Evolutionary conservation across 2,797 vertebrate species (phyloP).

Genomic region (Chelon labrosus): DNA sequence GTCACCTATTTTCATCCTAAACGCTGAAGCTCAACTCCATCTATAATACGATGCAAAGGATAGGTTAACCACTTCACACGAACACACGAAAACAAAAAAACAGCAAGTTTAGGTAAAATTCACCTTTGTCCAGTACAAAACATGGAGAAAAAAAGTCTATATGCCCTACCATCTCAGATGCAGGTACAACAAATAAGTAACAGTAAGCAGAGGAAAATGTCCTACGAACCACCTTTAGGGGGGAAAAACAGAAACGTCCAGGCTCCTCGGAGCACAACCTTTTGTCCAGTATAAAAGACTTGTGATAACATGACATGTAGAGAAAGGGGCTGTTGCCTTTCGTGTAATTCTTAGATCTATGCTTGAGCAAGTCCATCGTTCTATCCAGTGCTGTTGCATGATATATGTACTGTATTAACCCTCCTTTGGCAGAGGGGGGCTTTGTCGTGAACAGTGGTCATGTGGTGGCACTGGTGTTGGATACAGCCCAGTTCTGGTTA

Average conservation of each 20-base stretch:
- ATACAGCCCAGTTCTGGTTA: constrained; percentile 85
- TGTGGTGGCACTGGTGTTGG: constrained; percentile 81
- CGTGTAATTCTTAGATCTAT: constrained; percentile 79
- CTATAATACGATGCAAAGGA: constrained; percentile 69
- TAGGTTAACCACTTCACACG: constrained; percentile 75
- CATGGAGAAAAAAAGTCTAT: constrained; percentile 69
- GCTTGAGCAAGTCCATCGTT: constrained; percentile 80
- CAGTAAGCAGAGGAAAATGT: constrained; percentile 72
- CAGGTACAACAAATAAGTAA: constrained; percentile 75
- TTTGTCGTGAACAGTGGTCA: constrained; percentile 77
- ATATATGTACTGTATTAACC: constrained; percentile 78
- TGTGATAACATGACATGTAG: constrained; percentile 78
- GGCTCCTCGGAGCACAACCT: constrained; percentile 71
- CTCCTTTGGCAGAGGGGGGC: constrained; percentile 68
- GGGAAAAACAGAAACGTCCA: constrained; percentile 57
- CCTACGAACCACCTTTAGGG: constrained; percentile 69
- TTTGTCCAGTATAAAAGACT: constrained; percentile 86
- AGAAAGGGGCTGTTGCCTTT: constrained; percentile 77
- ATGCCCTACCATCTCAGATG: constrained; percentile 81
- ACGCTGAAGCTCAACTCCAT: constrained; percentile 74
- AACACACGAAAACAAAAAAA: constrained; percentile 40
- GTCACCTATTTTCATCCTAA: constrained; percentile 75
- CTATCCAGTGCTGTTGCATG: constrained; percentile 88
- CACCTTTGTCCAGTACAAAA: constrained; percentile 90
- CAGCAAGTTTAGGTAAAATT: constrained; percentile 84